Evolutionary conservation across 1,140 invertebrate genomes (phyloP).

Genomic region (Alviniconcha marisindica): DNA sequence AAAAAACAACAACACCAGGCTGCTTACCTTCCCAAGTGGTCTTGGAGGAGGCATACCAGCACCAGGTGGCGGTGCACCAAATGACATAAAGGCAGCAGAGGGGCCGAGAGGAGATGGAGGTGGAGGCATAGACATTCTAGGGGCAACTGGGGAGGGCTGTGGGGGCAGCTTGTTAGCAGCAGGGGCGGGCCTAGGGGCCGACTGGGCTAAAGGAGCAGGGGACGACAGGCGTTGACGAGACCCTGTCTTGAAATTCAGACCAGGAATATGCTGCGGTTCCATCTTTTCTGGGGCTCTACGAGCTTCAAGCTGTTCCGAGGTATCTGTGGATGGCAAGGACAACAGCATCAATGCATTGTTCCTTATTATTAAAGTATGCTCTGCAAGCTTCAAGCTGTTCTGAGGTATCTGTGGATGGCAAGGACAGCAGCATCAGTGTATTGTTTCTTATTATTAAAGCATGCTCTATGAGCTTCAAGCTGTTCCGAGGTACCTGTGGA

Average conservation of each 20-base stretch:
- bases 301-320: slow-evolving; percentile 33
- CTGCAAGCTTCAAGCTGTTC: slow-evolving; percentile 28
- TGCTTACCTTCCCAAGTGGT: no score
- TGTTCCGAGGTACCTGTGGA: slow-evolving; percentile 31
- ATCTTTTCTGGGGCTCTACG: slow-evolving; percentile 14
- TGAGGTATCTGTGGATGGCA: slow-evolving; percentile 35
- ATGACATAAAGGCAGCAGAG: neutral
- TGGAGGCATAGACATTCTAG: neutral
- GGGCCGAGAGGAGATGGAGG: neutral
- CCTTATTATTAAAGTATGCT: no score
- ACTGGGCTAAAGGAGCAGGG: neutral
- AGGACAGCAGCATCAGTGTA: no score
- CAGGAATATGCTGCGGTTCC: slow-evolving; percentile 40
- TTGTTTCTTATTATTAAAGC: no score
- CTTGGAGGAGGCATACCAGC: neutral
- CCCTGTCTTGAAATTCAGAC: slow-evolving; percentile 40
- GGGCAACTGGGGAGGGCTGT: neutral
- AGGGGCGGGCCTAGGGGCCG: neutral
- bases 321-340: no score
- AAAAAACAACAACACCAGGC: no score
- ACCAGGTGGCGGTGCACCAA: neutral
- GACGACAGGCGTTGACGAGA: slow-evolving; percentile 21
- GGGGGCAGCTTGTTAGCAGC: neutral
- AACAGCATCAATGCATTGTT: no score
- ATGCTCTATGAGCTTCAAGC: slow-evolving; percentile 30